A percentile compares a stretch with the other conserved stretches of the same genome.
These are phyloP conservation scores for Hypomecis punctinalis DNA, from an alignment of 2,888 invertebrate species.

Conservation along the genomic window DNA sequence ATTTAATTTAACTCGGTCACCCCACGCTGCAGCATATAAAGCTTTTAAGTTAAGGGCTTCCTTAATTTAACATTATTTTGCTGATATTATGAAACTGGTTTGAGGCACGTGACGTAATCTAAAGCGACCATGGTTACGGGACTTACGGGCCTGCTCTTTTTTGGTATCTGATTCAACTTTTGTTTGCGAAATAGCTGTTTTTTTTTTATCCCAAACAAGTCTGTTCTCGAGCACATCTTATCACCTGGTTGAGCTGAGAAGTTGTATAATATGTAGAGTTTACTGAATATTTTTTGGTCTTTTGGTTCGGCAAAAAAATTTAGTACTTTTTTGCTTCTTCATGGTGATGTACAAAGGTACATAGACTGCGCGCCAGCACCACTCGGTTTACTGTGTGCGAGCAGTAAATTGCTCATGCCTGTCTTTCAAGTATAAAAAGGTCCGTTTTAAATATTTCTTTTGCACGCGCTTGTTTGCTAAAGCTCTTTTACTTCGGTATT, in stretches of 20 bases:
- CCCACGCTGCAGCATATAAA: constrained; percentile 51
- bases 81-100: constrained; percentile 63
- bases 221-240: too few species aligned
- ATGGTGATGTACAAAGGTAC: too few species aligned
- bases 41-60: constrained; percentile 64
- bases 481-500: constrained; percentile 44
- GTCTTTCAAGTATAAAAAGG: constrained; percentile 68
- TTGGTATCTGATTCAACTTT: too few species aligned
- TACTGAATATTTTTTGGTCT: too few species aligned
- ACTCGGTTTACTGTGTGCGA: constrained; percentile 43
- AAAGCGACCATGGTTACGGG: constrained; percentile 7
- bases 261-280: too few species aligned
- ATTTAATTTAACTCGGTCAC: constrained; percentile 45
- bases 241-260: too few species aligned
- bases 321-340: too few species aligned
- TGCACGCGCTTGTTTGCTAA: constrained; percentile 50
- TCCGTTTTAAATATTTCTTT: constrained; percentile 48
- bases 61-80: constrained; percentile 65
- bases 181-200: too few species aligned
- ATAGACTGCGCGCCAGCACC: constrained; percentile 20
- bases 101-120: constrained; percentile 18
- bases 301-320: too few species aligned
- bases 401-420: constrained; percentile 67
- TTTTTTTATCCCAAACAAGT: too few species aligned
- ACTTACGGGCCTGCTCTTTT: too few species aligned